Conservation (phyloP, 2,888 invertebrate species). For the Leptinotarsa rubiginosa region DNA sequence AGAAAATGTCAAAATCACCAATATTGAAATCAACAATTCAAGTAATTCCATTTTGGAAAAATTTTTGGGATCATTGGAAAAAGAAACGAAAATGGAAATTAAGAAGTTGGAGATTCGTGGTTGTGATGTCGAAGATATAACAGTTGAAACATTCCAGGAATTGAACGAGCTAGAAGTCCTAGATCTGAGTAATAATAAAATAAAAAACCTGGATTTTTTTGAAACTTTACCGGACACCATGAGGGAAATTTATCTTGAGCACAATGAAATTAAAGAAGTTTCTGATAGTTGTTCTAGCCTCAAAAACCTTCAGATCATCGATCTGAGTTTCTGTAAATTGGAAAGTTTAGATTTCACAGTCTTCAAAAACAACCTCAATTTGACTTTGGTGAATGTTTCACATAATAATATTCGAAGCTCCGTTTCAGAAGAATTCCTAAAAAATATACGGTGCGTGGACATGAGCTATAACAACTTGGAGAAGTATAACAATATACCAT, state of each 20-base stretch:
- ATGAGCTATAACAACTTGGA: slow-evolving; percentile 37
- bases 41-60: background rate
- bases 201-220: slow-evolving; percentile 29
- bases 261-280: slow-evolving; percentile 32
- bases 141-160: slow-evolving; percentile 17
- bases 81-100: slow-evolving; percentile 16
- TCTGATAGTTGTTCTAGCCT: slow-evolving; percentile 24
- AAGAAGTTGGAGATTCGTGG: slow-evolving; percentile 24
- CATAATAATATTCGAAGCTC: slow-evolving; percentile 35
- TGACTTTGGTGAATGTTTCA: slow-evolving; percentile 37
- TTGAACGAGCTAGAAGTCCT: slow-evolving; percentile 23
- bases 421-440: slow-evolving; percentile 37
- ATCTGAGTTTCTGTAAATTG: slow-evolving; percentile 34
- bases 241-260: slow-evolving; percentile 25
- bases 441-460: slow-evolving; percentile 43
- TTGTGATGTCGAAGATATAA: slow-evolving; percentile 30
- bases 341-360: slow-evolving; percentile 32
- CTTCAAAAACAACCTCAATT: slow-evolving; percentile 36
- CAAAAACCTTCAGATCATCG: slow-evolving; percentile 28
- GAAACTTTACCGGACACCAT: slow-evolving; percentile 29
- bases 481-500: slow-evolving; percentile 37
- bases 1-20: slow-evolving; percentile 10
- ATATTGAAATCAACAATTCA: slow-evolving; percentile 13
- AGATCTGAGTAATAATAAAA: slow-evolving; percentile 33
- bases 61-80: slow-evolving; percentile 19